Evolutionary conservation across 2,797 vertebrate species (phyloP), one percentile per base, ranked within the genome.

Genomic region (Sebastes trivittatus): DNA sequence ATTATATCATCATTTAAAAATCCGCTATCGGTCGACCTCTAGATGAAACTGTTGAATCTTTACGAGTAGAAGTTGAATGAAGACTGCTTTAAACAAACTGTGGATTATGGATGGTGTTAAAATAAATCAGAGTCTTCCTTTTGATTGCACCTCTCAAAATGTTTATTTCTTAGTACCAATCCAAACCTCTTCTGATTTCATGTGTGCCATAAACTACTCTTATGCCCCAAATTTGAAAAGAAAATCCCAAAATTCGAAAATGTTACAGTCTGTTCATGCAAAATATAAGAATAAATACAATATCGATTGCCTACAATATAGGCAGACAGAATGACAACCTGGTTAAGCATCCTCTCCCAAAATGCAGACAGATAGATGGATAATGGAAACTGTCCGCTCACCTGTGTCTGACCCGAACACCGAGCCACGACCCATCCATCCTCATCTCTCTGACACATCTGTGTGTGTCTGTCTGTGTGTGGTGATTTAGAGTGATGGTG

Each of bases 341-440:
- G 52, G 36, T 61, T 4, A 38, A 49, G 10, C 20, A 9, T 30
- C 16, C 18, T 23, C 42, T 49, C 23, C 63, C 55, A 55, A 73
- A 78, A 60, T 72, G 11, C 32, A 81, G 62, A 81, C 80, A 63
- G 70, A 77, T 52, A 49, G 65, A 85, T 68, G 61, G 71, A 86
- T 77, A 80, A 77, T 80, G 42, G 70, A 73, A 81, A 83, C 71
- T 59, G 73, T 81, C 70, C 27, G 14, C 49, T 94, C 85, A 93
- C 92, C 93, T 89, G 87, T 68, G 78, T 75, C 77, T 92, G 92
- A 94, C 88, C 90, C 72, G 25, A 46, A 62, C 76, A 66, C 64
- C 20, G 4, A 83, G 59, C 80, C 79, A 71, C 38, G 14, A 86
- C 70, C 72, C 76, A 92, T 94, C 77, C 49, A 84, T 94, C 89